phyloP scores from a whole-genome alignment of 2,888 invertebrate species.

The Nebria brevicollis region DNA sequence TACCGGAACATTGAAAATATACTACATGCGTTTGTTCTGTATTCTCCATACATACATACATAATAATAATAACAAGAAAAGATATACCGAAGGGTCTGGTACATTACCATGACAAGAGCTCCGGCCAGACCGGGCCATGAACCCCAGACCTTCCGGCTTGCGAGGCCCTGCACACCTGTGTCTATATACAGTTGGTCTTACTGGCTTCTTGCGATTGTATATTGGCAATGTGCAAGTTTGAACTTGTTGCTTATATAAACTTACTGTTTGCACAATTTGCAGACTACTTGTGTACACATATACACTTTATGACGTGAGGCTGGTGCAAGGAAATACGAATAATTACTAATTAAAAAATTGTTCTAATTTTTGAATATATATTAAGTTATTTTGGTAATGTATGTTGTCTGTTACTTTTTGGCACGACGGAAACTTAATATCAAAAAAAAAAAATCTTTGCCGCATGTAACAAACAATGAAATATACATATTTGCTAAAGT shows the following conservation, averaged over 20 bases:
- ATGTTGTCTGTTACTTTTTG: too few species aligned
- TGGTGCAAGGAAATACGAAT: too few species aligned
- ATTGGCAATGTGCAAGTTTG: not conserved
- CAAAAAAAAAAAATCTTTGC: too few species aligned
- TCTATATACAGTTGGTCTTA: slow-evolving; percentile 3
- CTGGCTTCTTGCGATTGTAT: not conserved
- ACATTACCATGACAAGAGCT: slow-evolving; percentile 42
- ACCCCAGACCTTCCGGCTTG: slow-evolving; percentile 40
- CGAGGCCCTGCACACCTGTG: slow-evolving; percentile 39
- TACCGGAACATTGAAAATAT: slow-evolving; percentile 4
- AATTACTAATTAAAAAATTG: too few species aligned
- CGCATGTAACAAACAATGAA: too few species aligned
- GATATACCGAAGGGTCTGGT: slow-evolving; percentile 4
- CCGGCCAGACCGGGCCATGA: slow-evolving; percentile 27
- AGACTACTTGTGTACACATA: not conserved
- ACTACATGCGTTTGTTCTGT: not conserved
- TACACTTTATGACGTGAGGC: not conserved
- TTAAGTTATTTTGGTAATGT: too few species aligned
- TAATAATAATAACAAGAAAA: slow-evolving; percentile 4
- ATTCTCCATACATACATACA: not conserved
- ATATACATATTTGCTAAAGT: too few species aligned
- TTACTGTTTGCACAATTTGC: not conserved
- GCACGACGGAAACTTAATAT: too few species aligned
- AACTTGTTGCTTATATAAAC: not conserved
- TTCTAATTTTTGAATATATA: too few species aligned